Conservation (phyloP, 2,113 vertebrate genomes). For the Larimichthys polyactis region DNA sequence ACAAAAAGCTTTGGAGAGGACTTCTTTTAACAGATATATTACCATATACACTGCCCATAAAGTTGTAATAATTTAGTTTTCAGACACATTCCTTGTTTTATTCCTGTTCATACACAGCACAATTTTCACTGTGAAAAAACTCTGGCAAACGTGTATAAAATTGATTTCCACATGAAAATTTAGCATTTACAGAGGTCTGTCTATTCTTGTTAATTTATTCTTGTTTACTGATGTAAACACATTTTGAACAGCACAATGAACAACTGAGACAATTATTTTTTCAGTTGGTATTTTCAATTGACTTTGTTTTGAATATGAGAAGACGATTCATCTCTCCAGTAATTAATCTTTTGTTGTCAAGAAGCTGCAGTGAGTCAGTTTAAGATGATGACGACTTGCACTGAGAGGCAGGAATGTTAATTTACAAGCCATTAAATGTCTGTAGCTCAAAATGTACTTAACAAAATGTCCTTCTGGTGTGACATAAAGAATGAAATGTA, state of each 20-base stretch:
- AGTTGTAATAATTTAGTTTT: too few relatives aligned
- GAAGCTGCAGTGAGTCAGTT: constrained; percentile 18
- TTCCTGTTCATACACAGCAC: too few relatives aligned
- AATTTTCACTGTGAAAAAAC: too few relatives aligned
- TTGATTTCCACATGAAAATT: neutral
- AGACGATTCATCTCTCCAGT: neutral
- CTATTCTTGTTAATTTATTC: neutral
- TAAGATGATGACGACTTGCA: neutral
- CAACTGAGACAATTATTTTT: neutral
- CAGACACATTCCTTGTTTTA: too few relatives aligned
- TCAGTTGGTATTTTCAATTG: neutral
- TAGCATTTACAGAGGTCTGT: neutral
- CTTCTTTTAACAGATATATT: neutral
- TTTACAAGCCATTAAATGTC: neutral
- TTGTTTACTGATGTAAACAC: neutral
- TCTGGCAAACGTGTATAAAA: too few relatives aligned
- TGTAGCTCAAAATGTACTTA: neutral
- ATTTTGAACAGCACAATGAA: neutral
- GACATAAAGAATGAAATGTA: neutral
- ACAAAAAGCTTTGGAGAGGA: neutral
- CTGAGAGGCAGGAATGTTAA: constrained; percentile 3
- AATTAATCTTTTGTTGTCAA: neutral
- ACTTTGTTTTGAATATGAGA: neutral
- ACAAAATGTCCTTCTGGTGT: neutral
- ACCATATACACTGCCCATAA: neutral